A percentile compares a stretch with the other conserved stretches of the same genome.
Evolutionary conservation across 2,113 vertebrate species (phyloP).

Genomic region (Hemiscyllium ocellatum): DNA sequence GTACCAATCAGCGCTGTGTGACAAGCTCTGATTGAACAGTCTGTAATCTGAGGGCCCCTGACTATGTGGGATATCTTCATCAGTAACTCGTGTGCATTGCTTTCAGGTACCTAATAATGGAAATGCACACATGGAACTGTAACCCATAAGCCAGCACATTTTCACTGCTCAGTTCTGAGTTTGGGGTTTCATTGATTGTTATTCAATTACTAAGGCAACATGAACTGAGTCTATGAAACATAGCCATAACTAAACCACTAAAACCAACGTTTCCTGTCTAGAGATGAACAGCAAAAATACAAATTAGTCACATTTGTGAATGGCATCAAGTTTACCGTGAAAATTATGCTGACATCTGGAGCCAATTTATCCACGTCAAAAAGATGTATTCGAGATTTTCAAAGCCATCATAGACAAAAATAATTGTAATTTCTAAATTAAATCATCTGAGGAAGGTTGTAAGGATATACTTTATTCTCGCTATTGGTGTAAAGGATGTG

Average conservation of each 20-base stretch:
- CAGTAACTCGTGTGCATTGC: not conserved
- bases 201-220: constrained; percentile 25
- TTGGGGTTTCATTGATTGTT: constrained; percentile 12
- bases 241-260: constrained; percentile 15
- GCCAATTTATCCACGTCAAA: not conserved
- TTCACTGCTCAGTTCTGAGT: not conserved
- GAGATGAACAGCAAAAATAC: constrained; percentile 15
- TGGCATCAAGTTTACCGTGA: not conserved
- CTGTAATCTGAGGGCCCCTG: not conserved
- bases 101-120: not conserved
- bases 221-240: not conserved
- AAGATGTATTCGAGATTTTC: constrained; percentile 2
- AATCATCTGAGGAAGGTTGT: not conserved
- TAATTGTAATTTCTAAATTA: not conserved
- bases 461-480: not conserved
- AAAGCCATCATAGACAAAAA: not conserved
- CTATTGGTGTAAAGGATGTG: not conserved
- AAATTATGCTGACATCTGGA: constrained; percentile 28
- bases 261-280: constrained; percentile 28
- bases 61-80: not conserved
- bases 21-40: not conserved
- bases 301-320: constrained; percentile 32
- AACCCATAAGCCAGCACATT: not conserved
- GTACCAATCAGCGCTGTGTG: not conserved
- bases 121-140: too few species aligned